Evolutionary conservation across 2,113 vertebrate species (phyloP).

Genomic region (Dunckerocampus dactyliophorus): DNA sequence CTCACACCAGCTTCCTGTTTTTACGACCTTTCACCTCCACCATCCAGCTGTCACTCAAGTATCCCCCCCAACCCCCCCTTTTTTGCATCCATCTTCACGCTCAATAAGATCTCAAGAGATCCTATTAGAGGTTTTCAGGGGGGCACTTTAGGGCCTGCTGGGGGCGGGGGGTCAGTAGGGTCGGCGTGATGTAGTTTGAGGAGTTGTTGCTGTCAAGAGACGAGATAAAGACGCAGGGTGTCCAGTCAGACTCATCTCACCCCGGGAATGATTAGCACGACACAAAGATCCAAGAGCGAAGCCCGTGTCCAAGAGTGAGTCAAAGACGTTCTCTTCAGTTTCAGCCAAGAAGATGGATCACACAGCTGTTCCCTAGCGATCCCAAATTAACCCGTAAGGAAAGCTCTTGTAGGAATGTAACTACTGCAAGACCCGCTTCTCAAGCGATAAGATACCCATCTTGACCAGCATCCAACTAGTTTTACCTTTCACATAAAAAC

Average conservation of each 20-base stretch:
- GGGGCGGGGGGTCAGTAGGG: too few relatives aligned
- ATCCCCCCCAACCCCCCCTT: not conserved
- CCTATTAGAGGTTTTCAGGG: too few relatives aligned
- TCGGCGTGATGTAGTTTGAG: too few relatives aligned
- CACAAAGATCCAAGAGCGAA: too few relatives aligned
- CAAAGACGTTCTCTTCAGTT: constrained; percentile 56
- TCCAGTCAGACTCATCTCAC: too few relatives aligned
- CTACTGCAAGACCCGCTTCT: not conserved
- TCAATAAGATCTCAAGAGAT: too few relatives aligned
- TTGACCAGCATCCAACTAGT: not conserved
- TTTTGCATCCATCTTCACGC: too few relatives aligned
- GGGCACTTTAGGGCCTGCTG: too few relatives aligned
- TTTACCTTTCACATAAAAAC: not conserved
- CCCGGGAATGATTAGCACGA: not conserved
- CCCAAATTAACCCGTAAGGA: constrained; percentile 19
- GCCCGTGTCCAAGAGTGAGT: constrained; percentile 28
- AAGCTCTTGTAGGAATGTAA: constrained; percentile 5
- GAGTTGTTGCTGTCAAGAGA: too few relatives aligned
- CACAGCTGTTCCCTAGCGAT: constrained; percentile 52
- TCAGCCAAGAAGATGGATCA: constrained; percentile 40
- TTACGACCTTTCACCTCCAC: constrained; percentile 30
- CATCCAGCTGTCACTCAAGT: constrained; percentile 46
- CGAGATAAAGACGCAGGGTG: too few relatives aligned
- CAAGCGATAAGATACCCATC: not conserved
- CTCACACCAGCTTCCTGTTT: constrained; percentile 30